A percentile compares a stretch with the other conserved stretches of the same genome.
Evolutionary conservation across 2,888 invertebrate species (phyloP).

Genomic region (Dendrolimus pini): DNA sequence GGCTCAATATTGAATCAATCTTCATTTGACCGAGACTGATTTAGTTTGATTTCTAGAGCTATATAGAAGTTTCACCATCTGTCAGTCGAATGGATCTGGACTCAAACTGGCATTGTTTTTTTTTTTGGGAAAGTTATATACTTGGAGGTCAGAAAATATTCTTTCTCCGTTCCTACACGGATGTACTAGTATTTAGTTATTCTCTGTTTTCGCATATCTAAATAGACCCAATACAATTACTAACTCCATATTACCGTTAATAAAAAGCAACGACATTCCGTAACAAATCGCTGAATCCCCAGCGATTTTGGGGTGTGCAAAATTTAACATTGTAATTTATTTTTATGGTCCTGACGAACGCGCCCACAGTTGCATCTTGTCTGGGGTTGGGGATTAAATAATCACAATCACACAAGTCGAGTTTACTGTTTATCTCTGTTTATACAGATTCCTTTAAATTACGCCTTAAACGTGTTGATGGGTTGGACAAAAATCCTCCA

Average conservation of each 20-base stretch:
- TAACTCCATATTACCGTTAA: constrained; percentile 39
- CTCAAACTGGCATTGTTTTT: no score
- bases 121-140: no score
- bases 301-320: constrained; percentile 56
- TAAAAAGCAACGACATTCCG: constrained; percentile 55
- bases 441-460: constrained; percentile 17
- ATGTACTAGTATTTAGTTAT: no score
- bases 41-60: no score
- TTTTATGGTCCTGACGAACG: constrained; percentile 57
- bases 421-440: constrained; percentile 45
- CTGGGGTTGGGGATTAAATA: constrained; percentile 52
- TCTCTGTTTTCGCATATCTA: constrained; percentile 1
- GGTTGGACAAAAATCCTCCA: no score
- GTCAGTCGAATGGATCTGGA: no score
- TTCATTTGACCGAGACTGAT: no score
- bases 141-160: no score
- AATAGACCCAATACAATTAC: constrained; percentile 22
- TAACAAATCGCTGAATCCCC: constrained; percentile 61
- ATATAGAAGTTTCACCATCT: no score
- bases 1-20: no score
- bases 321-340: constrained; percentile 73
- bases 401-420: constrained; percentile 39
- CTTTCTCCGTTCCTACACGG: no score
- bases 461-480: no score
- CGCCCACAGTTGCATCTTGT: constrained; percentile 36